Conservation (phyloP, 1,140 invertebrate genomes). For the Drosophila kurseongensis region DNA sequence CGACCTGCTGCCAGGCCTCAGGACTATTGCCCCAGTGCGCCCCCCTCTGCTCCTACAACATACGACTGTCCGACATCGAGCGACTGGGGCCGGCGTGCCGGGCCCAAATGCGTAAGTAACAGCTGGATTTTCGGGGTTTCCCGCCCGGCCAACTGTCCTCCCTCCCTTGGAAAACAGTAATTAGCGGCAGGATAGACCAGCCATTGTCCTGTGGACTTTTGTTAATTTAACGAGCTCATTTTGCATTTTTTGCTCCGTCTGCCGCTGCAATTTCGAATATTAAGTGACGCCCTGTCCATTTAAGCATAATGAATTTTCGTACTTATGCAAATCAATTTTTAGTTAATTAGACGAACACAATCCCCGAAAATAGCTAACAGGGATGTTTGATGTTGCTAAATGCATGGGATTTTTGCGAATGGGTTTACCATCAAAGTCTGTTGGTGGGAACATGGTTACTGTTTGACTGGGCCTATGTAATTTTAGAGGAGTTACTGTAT, state of each 20-base stretch:
- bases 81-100: slow-evolving; percentile 85
- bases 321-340: slow-evolving; percentile 63
- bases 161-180: slow-evolving; percentile 50
- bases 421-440: slow-evolving; percentile 14
- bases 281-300: slow-evolving; percentile 42
- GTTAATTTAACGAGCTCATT: slow-evolving; percentile 55
- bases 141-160: neutral
- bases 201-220: slow-evolving; percentile 46
- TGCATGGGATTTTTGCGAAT: slow-evolving; percentile 22
- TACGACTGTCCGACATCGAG: slow-evolving; percentile 91
- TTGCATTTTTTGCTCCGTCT: slow-evolving; percentile 41
- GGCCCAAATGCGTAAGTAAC: slow-evolving; percentile 84
- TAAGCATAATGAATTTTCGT: slow-evolving; percentile 44
- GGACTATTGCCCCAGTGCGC: slow-evolving; percentile 90
- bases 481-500: slow-evolving; percentile 8
- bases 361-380: neutral
- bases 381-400: slow-evolving; percentile 31
- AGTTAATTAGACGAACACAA: slow-evolving; percentile 46
- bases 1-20: slow-evolving; percentile 90
- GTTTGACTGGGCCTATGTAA: slow-evolving; percentile 12
- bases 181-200: slow-evolving; percentile 54
- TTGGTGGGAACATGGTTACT: neutral
- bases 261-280: slow-evolving; percentile 51
- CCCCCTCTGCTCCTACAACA: slow-evolving; percentile 92
- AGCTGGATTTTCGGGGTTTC: slow-evolving; percentile 27